Percentiles rank a stretch among this genome's conserved stretches.
phyloP scores from a whole-genome alignment of 2,113 vertebrate genomes.

The Sander vitreus region DNA sequence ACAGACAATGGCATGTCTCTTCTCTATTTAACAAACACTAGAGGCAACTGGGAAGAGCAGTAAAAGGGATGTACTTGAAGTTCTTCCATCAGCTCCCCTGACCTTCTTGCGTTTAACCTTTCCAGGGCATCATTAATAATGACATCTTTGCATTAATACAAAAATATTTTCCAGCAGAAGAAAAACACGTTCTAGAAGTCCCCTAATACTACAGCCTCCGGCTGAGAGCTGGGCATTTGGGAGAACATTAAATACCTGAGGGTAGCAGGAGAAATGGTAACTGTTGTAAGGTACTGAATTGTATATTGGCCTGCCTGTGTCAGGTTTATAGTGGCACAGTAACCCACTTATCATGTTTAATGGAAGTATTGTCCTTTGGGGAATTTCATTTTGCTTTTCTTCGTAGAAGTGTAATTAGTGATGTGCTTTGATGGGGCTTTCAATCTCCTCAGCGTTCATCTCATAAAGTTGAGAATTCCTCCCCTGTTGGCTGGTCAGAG shows the following conservation, averaged over 20 bases:
- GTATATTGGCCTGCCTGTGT: conserved; percentile 59
- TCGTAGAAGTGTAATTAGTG: conserved; percentile 71
- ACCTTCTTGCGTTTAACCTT: conserved; percentile 62
- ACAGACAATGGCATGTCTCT: conserved; percentile 24
- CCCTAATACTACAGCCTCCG: conserved; percentile 40
- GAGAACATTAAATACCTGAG: conserved; percentile 63
- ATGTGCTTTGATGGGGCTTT: conserved; percentile 60
- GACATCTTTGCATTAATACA: conserved; percentile 49
- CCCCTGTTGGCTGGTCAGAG: conserved; percentile 24
- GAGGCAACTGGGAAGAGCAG: conserved; percentile 20
- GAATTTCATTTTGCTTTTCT: conserved; percentile 58
- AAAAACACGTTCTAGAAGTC: conserved; percentile 35
- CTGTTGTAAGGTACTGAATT: conserved; percentile 41
- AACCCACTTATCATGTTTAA: conserved; percentile 73
- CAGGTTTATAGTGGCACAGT: conserved; percentile 66
- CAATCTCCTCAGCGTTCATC: conserved; percentile 47
- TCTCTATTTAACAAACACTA: conserved; percentile 23
- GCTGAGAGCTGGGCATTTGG: conserved; percentile 44
- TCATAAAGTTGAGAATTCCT: conserved; percentile 43
- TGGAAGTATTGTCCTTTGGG: conserved; percentile 66
- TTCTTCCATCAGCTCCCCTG: conserved; percentile 29
- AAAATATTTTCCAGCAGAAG: conserved; percentile 5
- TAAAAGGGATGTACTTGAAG: conserved; percentile 42
- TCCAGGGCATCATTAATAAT: conserved; percentile 44
- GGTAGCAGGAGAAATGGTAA: conserved; percentile 46